A percentile compares a stretch with the other conserved stretches of the same genome.
Evolutionary conservation across 2,797 vertebrate genomes (phyloP).

Genomic region (Parauchenoglanis punctatus): DNA sequence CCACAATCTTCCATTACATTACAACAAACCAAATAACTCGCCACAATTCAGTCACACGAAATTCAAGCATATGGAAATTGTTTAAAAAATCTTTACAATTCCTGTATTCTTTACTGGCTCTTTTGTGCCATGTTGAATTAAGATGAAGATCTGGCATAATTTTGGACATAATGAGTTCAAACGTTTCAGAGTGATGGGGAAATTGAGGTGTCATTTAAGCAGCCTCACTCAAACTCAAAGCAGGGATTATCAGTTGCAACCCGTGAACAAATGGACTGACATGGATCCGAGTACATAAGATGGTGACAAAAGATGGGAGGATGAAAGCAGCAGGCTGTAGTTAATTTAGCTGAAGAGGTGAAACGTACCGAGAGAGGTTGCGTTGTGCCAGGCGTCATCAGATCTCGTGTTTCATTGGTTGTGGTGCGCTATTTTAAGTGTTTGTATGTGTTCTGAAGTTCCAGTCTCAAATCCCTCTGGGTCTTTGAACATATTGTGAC

Average conservation of each 20-base stretch:
- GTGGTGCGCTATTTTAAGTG: conserved; percentile 69
- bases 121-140: not conserved
- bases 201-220: not conserved
- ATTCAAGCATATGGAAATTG: not conserved
- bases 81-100: not conserved
- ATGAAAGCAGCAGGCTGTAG: not conserved
- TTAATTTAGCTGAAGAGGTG: conserved; percentile 54
- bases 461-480: conserved; percentile 62
- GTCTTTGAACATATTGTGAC: conserved; percentile 76
- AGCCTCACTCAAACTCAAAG: not conserved
- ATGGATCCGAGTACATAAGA: not conserved
- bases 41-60: not conserved
- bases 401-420: conserved; percentile 52
- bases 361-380: conserved; percentile 38
- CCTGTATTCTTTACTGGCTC: not conserved
- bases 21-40: not conserved
- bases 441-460: conserved; percentile 59
- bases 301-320: not conserved
- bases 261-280: conserved; percentile 2
- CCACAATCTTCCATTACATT: not conserved
- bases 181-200: not conserved
- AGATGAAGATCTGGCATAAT: not conserved
- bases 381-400: conserved; percentile 12
- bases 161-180: not conserved
- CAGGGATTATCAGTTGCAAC: not conserved